phyloP scores from a whole-genome alignment of 2,888 invertebrate species.

The Graphium colonna region DNA sequence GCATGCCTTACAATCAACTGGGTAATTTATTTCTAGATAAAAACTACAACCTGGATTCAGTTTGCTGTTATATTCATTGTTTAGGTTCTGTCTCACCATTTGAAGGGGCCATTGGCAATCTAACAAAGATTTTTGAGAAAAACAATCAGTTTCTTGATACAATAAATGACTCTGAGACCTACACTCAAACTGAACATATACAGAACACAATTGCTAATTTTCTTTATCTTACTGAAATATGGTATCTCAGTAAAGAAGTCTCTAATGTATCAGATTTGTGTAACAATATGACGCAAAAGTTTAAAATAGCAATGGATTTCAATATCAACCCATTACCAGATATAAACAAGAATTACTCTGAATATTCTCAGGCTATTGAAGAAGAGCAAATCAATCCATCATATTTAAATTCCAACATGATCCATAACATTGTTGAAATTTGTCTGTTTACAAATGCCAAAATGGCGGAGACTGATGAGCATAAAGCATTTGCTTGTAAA shows the following conservation, averaged over 20 bases:
- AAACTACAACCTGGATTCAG: conserved; percentile 92
- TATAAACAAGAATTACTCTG: conserved; percentile 73
- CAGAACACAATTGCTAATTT: conserved; percentile 72
- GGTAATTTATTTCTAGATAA: conserved; percentile 91
- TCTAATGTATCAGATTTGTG: conserved; percentile 84
- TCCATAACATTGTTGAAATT: conserved; percentile 91
- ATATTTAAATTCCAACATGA: conserved; percentile 82
- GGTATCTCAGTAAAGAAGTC: conserved; percentile 83
- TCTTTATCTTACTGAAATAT: conserved; percentile 80
- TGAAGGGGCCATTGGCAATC: conserved; percentile 94
- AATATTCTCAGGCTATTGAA: conserved; percentile 69
- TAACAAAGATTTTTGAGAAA: conserved; percentile 86
- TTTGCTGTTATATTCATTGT: conserved; percentile 94
- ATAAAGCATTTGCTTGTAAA: conserved; percentile 89
- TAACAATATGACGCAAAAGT: conserved; percentile 84
- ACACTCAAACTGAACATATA: conserved; percentile 70
- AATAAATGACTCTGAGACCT: conserved; percentile 66
- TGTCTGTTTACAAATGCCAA: conserved; percentile 90
- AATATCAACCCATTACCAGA: conserved; percentile 70
- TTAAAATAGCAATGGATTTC: conserved; percentile 85
- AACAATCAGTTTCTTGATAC: conserved; percentile 82
- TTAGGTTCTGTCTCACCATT: conserved; percentile 88
- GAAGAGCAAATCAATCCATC: conserved; percentile 76
- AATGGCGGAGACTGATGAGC: conserved; percentile 85
- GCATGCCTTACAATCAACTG: conserved; percentile 97